Conservation (phyloP, 2,888 invertebrate species). For the Microplitis deprimator region DNA sequence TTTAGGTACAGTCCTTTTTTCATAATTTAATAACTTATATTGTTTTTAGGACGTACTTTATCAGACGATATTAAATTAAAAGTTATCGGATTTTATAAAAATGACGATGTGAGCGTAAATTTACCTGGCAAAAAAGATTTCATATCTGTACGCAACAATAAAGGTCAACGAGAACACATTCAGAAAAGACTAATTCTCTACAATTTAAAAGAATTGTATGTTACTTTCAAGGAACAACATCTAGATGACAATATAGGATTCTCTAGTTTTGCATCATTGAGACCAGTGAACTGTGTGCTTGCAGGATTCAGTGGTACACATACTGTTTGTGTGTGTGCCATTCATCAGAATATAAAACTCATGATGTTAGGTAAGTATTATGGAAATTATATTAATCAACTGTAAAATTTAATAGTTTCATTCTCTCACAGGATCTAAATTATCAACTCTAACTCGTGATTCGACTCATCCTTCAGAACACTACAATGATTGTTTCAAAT, state of each 20-base stretch:
- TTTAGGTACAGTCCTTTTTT: too few relatives aligned
- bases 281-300: conserved; percentile 43
- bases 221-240: conserved; percentile 28
- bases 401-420: conserved; percentile 10
- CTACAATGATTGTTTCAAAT: conserved; percentile 15
- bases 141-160: conserved; percentile 32
- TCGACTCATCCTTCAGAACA: neutral
- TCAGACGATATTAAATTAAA: conserved; percentile 31
- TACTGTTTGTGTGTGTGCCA: conserved; percentile 45
- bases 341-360: conserved; percentile 48
- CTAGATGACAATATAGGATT: conserved; percentile 33
- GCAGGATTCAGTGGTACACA: conserved; percentile 40
- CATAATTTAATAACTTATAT: neutral
- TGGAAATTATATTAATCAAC: conserved; percentile 4
- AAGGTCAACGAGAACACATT: conserved; percentile 27
- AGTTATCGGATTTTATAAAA: conserved; percentile 38
- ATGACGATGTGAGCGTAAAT: conserved; percentile 34
- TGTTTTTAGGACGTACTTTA: conserved; percentile 29
- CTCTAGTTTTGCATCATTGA: conserved; percentile 8
- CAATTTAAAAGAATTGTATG: conserved; percentile 31
- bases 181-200: conserved; percentile 18
- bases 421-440: conserved; percentile 11
- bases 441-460: conserved; percentile 13
- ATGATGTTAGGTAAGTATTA: conserved; percentile 41
- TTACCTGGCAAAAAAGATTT: conserved; percentile 42